phyloP scores from a whole-genome alignment of 92 coral and sea anemone genomes.

The Heteractis magnifica region DNA sequence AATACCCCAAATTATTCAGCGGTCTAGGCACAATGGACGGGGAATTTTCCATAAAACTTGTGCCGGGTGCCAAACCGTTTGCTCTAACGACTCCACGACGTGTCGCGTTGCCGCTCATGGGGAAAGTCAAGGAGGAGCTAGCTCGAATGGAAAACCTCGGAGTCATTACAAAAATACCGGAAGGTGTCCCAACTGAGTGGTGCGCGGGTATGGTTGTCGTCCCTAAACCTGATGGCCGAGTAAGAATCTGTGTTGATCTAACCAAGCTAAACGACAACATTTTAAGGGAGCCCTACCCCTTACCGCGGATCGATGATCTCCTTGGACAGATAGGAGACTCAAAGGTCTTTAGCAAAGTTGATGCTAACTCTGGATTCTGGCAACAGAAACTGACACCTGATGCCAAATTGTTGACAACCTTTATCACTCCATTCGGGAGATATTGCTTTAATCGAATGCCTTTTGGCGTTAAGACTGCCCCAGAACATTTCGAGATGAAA shows the following conservation, averaged over 20 bases:
- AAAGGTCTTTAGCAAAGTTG: conserved; percentile 41
- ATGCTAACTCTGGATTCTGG: conserved; percentile 53
- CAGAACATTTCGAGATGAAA: conserved; percentile 47
- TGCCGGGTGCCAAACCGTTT: conserved; percentile 37
- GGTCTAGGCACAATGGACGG: conserved; percentile 43
- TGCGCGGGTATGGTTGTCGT: conserved; percentile 50
- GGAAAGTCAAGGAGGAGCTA: conserved; percentile 44
- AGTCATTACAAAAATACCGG: conserved; percentile 35
- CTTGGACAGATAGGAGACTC: conserved; percentile 53
- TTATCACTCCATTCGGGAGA: conserved; percentile 54
- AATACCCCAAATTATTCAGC: conserved; percentile 5
- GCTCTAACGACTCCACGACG: conserved; percentile 45
- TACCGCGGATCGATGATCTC: conserved; percentile 49
- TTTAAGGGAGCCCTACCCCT: conserved; percentile 38
- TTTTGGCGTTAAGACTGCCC: conserved; percentile 52
- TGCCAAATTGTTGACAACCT: conserved; percentile 44
- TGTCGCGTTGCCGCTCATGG: conserved; percentile 41
- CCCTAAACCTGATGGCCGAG: conserved; percentile 39
- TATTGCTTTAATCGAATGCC: conserved; percentile 47
- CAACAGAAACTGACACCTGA: conserved; percentile 44
- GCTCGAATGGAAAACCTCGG: conserved; percentile 42
- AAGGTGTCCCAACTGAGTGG: conserved; percentile 49
- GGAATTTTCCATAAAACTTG: conserved; percentile 40
- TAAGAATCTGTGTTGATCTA: conserved; percentile 42
- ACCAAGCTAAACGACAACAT: conserved; percentile 37